phyloP scores from a whole-genome alignment of 2,888 invertebrate genomes.

The Nomada fabriciana region DNA sequence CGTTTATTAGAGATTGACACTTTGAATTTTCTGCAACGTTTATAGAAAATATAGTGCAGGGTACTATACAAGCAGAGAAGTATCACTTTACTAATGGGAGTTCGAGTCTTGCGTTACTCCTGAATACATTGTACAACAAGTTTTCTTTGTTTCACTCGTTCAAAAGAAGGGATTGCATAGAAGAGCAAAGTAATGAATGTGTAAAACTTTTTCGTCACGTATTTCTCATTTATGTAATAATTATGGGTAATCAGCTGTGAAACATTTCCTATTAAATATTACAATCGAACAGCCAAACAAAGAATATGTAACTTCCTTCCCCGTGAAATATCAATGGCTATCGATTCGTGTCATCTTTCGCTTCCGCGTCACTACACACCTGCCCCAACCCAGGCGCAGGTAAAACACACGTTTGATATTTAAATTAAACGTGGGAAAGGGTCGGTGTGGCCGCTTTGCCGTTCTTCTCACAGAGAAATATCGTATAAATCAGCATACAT shows the following conservation, averaged over 20 bases:
- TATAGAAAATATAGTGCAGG: too few species aligned
- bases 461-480: constrained; percentile 71
- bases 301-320: constrained; percentile 39
- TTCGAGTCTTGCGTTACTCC: too few species aligned
- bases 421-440: constrained; percentile 70
- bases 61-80: too few species aligned
- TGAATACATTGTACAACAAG: too few species aligned
- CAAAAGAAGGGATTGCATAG: too few species aligned
- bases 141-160: too few species aligned
- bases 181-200: too few species aligned
- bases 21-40: neutral
- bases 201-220: too few species aligned
- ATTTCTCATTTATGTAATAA: neutral
- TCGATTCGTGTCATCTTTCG: constrained; percentile 65
- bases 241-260: neutral
- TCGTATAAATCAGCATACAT: constrained; percentile 82
- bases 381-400: constrained; percentile 61
- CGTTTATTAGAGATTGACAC: neutral
- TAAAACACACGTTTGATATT: constrained; percentile 61
- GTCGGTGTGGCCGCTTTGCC: constrained; percentile 59
- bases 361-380: constrained; percentile 69
- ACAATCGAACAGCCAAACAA: neutral
- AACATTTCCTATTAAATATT: neutral
- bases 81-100: too few species aligned
- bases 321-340: constrained; percentile 64